A percentile compares a stretch with the other conserved stretches of the same genome.
These are phyloP conservation scores for Chelonus insularis DNA, from an alignment of 1,140 invertebrate genomes.

Conservation along the genomic window DNA sequence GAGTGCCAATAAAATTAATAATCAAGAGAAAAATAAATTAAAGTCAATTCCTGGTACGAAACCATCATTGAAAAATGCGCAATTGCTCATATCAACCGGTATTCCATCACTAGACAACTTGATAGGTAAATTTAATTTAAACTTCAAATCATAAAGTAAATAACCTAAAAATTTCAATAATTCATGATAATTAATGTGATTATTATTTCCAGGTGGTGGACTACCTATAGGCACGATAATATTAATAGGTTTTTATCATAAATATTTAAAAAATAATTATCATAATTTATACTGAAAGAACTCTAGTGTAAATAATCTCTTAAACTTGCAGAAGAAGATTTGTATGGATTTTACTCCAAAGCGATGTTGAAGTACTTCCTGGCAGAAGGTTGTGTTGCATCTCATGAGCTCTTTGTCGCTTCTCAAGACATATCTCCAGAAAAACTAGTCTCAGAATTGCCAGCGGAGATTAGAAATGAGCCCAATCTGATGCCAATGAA, in stretches of 20 bases:
- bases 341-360: conserved; percentile 73
- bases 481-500: background rate
- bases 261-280: background rate
- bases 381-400: conserved; percentile 75
- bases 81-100: conserved; percentile 70
- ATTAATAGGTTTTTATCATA: background rate
- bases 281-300: conserved; percentile 5
- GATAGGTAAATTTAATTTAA: conserved; percentile 59
- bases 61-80: conserved; percentile 68
- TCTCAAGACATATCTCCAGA: conserved; percentile 71
- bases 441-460: conserved; percentile 64
- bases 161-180: conserved; percentile 30
- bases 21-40: conserved; percentile 33
- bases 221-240: background rate
- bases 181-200: conserved; percentile 59
- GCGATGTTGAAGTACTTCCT: conserved; percentile 79
- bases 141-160: conserved; percentile 28
- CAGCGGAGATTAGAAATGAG: conserved; percentile 48
- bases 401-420: conserved; percentile 72
- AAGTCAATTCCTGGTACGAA: conserved; percentile 66
- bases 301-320: too few relatives aligned
- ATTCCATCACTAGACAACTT: conserved; percentile 72
- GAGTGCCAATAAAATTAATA: too few relatives aligned
- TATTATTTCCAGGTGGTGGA: background rate
- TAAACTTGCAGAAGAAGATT: conserved; percentile 81